These are phyloP conservation scores for Lethrus apterus DNA, from an alignment of 1,140 invertebrate species.

Conservation along the genomic window DNA sequence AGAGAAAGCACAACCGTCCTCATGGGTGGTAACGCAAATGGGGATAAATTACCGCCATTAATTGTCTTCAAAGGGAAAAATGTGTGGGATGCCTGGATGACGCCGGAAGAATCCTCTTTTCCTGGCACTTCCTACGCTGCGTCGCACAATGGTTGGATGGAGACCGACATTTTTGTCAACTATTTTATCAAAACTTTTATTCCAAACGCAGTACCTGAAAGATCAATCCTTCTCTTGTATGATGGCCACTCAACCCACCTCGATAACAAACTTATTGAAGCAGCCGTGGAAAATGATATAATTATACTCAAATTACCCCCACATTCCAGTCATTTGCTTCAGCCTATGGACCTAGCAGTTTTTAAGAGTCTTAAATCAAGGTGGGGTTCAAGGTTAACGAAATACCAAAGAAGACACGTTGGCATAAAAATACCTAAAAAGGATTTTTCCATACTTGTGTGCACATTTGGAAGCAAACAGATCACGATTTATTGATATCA, in stretches of 20 bases:
- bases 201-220: slow-evolving; percentile 3
- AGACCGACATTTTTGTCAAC: slow-evolving; percentile 30
- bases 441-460: slow-evolving; percentile 4
- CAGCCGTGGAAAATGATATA: slow-evolving; percentile 4
- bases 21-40: slow-evolving; percentile 28
- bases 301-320: slow-evolving; percentile 5
- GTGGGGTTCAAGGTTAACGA: slow-evolving; percentile 7
- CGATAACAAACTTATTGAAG: slow-evolving; percentile 1
- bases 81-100: neutral
- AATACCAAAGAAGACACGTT: slow-evolving; percentile 13
- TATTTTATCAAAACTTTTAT: neutral
- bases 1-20: slow-evolving; percentile 27
- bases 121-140: slow-evolving; percentile 29
- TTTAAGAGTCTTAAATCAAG: slow-evolving; percentile 11
- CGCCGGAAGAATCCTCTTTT: slow-evolving; percentile 18
- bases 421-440: slow-evolving; percentile 7
- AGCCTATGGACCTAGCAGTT: slow-evolving; percentile 9
- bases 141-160: slow-evolving; percentile 36
- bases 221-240: slow-evolving; percentile 9
- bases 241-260: slow-evolving; percentile 7
- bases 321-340: slow-evolving; percentile 8
- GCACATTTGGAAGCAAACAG: slow-evolving; percentile 4
- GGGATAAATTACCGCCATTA: slow-evolving; percentile 13
- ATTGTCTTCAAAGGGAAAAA: slow-evolving; percentile 9
- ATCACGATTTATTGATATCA: neutral